Conservation (phyloP, 2,797 vertebrate genomes). For the Silurus lanzhouensis region DNA sequence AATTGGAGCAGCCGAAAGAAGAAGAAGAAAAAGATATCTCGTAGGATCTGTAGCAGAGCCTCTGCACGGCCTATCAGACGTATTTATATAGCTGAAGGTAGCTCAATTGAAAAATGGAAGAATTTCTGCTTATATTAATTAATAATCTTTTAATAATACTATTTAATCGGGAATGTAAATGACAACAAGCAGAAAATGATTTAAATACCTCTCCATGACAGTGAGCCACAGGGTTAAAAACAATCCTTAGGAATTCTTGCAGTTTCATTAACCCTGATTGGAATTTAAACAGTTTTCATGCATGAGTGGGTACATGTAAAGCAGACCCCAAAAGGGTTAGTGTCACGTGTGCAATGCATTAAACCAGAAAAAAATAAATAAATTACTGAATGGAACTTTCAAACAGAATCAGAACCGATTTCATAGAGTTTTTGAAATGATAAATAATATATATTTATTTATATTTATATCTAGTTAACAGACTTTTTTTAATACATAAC, state of each 20-base stretch:
- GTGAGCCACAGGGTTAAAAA: constrained; percentile 48
- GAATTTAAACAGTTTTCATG: constrained; percentile 33
- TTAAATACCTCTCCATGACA: constrained; percentile 35
- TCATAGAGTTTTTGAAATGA: no score
- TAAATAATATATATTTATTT: no score
- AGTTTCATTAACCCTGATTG: constrained; percentile 32
- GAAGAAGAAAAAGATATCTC: no score
- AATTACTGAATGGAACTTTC: not conserved
- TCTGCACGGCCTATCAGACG: not conserved
- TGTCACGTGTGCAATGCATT: constrained; percentile 3
- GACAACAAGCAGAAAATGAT: constrained; percentile 30
- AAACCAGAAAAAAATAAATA: not conserved
- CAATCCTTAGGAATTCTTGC: constrained; percentile 17
- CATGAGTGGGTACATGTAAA: not conserved
- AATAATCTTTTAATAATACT: not conserved
- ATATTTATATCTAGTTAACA: not conserved
- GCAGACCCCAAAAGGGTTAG: constrained; percentile 2
- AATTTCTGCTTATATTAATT: constrained; percentile 9
- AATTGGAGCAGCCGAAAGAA: no score
- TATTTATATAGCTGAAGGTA: no score
- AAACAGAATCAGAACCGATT: no score
- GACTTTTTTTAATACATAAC: not conserved
- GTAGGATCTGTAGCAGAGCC: not conserved
- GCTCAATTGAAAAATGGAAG: no score
- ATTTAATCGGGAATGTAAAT: constrained; percentile 32